A percentile compares a stretch with the other conserved stretches of the same genome.
Evolutionary conservation across 2,888 invertebrate genomes (phyloP).

Genomic region (Diplazon laetatorius): DNA sequence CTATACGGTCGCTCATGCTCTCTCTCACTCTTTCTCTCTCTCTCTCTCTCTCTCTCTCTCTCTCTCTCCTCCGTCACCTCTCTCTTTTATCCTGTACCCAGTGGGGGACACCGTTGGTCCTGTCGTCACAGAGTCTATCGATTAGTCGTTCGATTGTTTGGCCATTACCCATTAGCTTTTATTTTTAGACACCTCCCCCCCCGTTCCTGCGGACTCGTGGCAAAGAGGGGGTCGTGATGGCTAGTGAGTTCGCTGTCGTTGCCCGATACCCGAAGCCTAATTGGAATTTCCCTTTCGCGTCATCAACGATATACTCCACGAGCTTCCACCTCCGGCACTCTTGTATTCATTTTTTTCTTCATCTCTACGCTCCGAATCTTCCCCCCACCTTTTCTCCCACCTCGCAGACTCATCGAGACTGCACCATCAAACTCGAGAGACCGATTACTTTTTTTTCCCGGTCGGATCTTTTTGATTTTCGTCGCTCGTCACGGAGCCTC

Average conservation of each 20-base stretch:
- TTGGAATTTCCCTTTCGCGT: constrained; percentile 67
- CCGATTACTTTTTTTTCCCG: constrained; percentile 54
- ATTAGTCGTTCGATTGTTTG: constrained; percentile 77
- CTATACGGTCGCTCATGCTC: constrained; percentile 12
- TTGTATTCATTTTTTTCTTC: constrained; percentile 3
- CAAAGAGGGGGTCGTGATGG: background rate
- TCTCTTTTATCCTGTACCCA: too few relatives aligned
- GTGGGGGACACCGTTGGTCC: constrained; percentile 9
- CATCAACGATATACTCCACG: constrained; percentile 44
- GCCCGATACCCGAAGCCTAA: constrained; percentile 70
- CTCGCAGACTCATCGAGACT: constrained; percentile 49
- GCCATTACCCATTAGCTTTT: constrained; percentile 71
- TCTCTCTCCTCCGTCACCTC: too few relatives aligned
- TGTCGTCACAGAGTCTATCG: constrained; percentile 72
- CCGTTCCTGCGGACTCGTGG: too few relatives aligned
- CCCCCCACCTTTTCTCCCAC: too few relatives aligned
- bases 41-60: too few relatives aligned
- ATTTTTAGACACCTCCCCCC: too few relatives aligned
- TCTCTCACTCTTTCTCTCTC: background rate
- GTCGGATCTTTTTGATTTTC: constrained; percentile 56
- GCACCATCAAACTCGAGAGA: constrained; percentile 47
- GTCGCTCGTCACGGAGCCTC: constrained; percentile 43
- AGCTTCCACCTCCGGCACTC: constrained; percentile 40
- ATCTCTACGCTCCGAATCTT: constrained; percentile 4
- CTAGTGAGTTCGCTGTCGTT: constrained; percentile 63